phyloP scores from a whole-genome alignment of 2,113 vertebrate genomes.

The Alectura lathami region DNA sequence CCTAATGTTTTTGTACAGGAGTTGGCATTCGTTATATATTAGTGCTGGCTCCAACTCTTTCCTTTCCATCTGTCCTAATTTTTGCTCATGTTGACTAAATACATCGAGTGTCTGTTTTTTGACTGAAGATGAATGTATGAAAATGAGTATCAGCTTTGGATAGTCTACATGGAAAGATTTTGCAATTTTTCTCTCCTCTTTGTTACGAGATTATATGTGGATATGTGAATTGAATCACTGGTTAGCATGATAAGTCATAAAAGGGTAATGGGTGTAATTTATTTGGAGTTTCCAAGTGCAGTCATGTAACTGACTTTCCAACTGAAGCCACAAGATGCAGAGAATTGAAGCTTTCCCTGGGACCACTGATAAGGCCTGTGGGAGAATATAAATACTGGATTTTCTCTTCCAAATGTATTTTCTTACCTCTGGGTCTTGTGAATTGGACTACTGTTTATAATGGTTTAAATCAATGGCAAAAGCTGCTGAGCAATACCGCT shows the following conservation, averaged over 20 bases:
- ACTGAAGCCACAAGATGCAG: background rate
- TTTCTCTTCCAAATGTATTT: background rate
- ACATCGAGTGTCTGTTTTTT: background rate
- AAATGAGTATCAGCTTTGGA: background rate
- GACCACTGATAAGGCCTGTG: background rate
- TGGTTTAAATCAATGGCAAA: background rate
- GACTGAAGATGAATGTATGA: background rate
- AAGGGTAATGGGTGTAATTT: background rate
- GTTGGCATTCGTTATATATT: background rate
- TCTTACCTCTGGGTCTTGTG: background rate
- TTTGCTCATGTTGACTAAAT: conserved; percentile 1
- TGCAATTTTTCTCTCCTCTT: background rate
- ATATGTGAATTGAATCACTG: background rate
- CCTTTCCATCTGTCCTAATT: conserved; percentile 25
- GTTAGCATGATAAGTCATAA: background rate
- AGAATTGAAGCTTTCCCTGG: background rate
- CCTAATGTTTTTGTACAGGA: conserved; percentile 6
- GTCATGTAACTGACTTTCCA: background rate
- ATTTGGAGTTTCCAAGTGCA: background rate
- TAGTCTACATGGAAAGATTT: background rate
- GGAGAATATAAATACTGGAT: background rate
- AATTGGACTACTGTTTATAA: background rate
- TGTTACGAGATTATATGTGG: background rate
- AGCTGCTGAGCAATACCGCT: background rate
- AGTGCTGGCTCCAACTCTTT: background rate